Evolutionary conservation across 2,113 vertebrate species (phyloP).

Genomic region (Microtus montanus): DNA sequence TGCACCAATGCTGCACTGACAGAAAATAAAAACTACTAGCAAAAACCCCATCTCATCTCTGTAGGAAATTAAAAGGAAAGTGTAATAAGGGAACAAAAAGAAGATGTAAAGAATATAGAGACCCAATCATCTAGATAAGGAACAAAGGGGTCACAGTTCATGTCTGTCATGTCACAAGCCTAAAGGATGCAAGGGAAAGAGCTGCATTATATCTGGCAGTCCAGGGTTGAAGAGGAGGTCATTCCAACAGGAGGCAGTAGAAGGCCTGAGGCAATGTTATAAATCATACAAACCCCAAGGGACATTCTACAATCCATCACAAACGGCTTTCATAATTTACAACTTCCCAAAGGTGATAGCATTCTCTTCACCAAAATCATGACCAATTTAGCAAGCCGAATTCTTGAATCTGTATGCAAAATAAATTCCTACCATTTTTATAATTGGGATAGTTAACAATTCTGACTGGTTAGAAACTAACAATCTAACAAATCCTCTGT

Average conservation of each 20-base stretch:
- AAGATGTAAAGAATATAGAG: constrained; percentile 66
- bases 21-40: constrained; percentile 75
- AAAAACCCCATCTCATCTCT: background rate
- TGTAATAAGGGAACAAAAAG: background rate
- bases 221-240: constrained; percentile 94
- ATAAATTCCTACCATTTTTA: background rate
- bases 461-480: background rate
- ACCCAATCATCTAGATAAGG: constrained; percentile 81
- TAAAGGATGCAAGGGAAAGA: constrained; percentile 85
- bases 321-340: constrained; percentile 88
- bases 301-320: constrained; percentile 84
- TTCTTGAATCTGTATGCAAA: constrained; percentile 53
- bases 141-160: constrained; percentile 90
- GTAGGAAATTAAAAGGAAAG: constrained; percentile 63
- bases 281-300: constrained; percentile 94
- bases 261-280: constrained; percentile 88
- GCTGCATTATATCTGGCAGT: constrained; percentile 86
- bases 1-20: background rate
- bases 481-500: too few species aligned
- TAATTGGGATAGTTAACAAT: background rate
- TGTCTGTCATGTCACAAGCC: constrained; percentile 87
- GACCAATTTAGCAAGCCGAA: constrained; percentile 75
- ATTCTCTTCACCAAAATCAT: constrained; percentile 78
- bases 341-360: constrained; percentile 84
- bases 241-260: constrained; percentile 93